Evolutionary conservation across 2,113 vertebrate species (phyloP), one percentile per base, ranked within the genome.

Genomic region (Triplophysa dalaica): DNA sequence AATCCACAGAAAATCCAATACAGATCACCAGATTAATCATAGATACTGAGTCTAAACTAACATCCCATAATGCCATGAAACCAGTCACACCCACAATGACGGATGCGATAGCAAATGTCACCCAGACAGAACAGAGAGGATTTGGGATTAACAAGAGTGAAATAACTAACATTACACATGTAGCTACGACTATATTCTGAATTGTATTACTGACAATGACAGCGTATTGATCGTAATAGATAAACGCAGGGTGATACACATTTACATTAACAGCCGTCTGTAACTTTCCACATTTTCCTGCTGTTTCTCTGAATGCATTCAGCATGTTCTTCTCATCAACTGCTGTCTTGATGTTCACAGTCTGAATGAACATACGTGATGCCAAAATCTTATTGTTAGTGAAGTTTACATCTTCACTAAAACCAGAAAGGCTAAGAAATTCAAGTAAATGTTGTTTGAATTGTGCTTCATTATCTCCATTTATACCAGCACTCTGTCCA

Each of bases 1-100:
- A 92, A 72, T 73, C 86, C 1, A 90, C 91, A 33, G 83, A 81
- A 70, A 94, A 93, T 10, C 88, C 88, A 70, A 92, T 90, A 78
- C 81, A 92, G 81, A 90, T 88, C 16, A 91, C 85, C 60, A 89
- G 86, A 52, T 82, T 91, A 19, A 86, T 91, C 87, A 91, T 88
- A 78, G 89, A 87, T 64, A 88, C 80, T 9, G 88, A 89, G 73
- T 92, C 90, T 26, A 93, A 86, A 75, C 85, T 91, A 17, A 92
- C 85, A 16, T 81, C 52, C 92, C 92, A 90, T 52, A 84, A 87
- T 24, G 82, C 75, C 85, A 91, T 92, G 76, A 90, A 92, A 63
- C 85, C 87, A 1, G 86, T 65, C 33, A 90, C 85, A 9, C 93
- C 94, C n/a, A 85, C 80, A 74, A 93, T 91, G 70, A 90, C 77